Evolutionary conservation across 2,888 invertebrate genomes (phyloP).

Genomic region (Cryptocheilus praepositus): DNA sequence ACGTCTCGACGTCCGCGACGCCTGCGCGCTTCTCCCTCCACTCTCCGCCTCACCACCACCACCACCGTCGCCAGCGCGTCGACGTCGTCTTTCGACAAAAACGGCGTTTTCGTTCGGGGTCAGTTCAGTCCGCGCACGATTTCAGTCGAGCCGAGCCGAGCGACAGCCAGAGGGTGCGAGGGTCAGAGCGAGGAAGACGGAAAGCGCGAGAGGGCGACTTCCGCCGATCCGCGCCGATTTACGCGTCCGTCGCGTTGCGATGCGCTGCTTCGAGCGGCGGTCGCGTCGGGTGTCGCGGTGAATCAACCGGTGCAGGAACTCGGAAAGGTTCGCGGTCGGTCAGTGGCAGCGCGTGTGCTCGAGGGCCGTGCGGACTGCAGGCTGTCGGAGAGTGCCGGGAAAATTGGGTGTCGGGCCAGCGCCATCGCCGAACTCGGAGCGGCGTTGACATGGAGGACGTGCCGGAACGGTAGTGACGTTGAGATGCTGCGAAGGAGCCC

Average conservation of each 20-base stretch:
- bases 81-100: slow-evolving; percentile 31
- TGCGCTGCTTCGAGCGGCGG: slow-evolving; percentile 8
- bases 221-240: slow-evolving; percentile 1
- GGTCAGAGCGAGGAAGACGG: slow-evolving; percentile 10
- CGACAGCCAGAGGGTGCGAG: background rate
- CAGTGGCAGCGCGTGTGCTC: too few species aligned
- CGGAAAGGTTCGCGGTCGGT: too few species aligned
- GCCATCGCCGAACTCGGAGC: slow-evolving; percentile 42
- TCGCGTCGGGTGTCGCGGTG: slow-evolving; percentile 35
- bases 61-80: slow-evolving; percentile 1
- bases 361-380: too few species aligned
- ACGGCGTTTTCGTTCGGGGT: slow-evolving; percentile 54
- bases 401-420: slow-evolving; percentile 29
- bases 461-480: slow-evolving; percentile 47
- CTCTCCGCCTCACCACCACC: slow-evolving; percentile 3
- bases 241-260: slow-evolving; percentile 33
- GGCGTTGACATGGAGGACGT: slow-evolving; percentile 47
- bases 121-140: slow-evolving; percentile 69
- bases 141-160: slow-evolving; percentile 41
- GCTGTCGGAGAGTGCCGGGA: too few species aligned
- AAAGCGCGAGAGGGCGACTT: background rate
- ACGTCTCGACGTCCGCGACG: slow-evolving; percentile 28
- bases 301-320: slow-evolving; percentile 38
- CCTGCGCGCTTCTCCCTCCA: slow-evolving; percentile 16
- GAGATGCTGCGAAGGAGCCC: slow-evolving; percentile 62